Base-by-base conservation (phyloP, 1,140 invertebrate species). In the Babylonia areolata region DNA sequence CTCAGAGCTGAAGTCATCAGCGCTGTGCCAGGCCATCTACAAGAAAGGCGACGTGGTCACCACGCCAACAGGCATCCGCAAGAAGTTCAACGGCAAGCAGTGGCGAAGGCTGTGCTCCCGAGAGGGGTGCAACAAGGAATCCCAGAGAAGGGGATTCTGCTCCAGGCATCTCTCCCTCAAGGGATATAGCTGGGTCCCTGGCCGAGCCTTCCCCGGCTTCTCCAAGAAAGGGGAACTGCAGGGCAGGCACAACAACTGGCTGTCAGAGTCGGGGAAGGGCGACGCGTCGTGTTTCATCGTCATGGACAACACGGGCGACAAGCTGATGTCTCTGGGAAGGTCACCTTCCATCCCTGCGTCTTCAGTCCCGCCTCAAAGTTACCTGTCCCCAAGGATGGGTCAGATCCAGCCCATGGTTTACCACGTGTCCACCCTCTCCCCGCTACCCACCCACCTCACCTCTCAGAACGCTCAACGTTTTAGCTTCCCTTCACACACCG, bases 41-140 rank as follows among this genome's bases (percentile, higher is more conserved):
- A 99, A 99, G 95, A 99, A 99, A 95, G 99, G 99, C 87, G 99
- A 99, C 94, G 97, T 99, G 91, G 98, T 99, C 51, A 97, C 97
- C 40, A 99, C 98, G 79, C 97, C 98, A 75, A 99, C 97, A 93
- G 99, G 99, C 88, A 98, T 99, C 90, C 95, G 98, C 6, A 99
- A 99, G 95, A 99, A 99, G 95, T 99, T 99, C 94, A 99, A 99
- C 95, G 99, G 99, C 11, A 99, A 99, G 95, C 99, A 99, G 93
- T 99, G 99, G 99, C 96, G 99, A 88, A 95, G 99, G 91, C 95
- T 99, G 64, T 99, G 98, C 94, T 98, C 98, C 86, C 97, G 97
- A 94, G 97, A 98, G 93, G 97, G 97, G 11, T 99, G 99, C 95
- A 97, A 96, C n/a, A 99, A 99, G 95, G 99, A 99, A 95, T 99